Evolutionary conservation across 2,888 invertebrate genomes (phyloP).

Genomic region (Troglohyphantes excavatus): DNA sequence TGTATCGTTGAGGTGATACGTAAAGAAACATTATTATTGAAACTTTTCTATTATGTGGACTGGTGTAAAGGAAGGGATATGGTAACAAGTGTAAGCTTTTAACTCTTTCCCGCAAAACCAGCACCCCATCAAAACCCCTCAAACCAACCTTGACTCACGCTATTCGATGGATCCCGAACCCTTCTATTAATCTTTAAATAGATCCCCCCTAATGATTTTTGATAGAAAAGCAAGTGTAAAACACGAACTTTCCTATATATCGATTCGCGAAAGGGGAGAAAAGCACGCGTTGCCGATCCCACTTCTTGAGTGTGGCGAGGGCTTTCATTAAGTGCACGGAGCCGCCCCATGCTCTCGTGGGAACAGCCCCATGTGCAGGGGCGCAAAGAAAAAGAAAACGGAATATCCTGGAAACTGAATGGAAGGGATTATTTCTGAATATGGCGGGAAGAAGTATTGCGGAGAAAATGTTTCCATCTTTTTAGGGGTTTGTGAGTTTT

Average conservation of each 20-base stretch:
- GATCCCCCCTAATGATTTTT: constrained; percentile 21
- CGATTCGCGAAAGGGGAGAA: background rate
- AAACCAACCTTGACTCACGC: background rate
- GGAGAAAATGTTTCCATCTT: background rate
- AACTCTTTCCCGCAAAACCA: background rate
- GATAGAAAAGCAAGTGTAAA: constrained; percentile 1
- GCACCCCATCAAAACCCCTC: background rate
- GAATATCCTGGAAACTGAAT: constrained; percentile 8
- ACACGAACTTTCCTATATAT: constrained; percentile 20
- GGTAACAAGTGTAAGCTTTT: no score
- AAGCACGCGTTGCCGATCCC: background rate
- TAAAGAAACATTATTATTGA: no score
- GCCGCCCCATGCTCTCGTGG: constrained; percentile 39
- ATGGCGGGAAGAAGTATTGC: background rate
- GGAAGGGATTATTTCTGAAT: constrained; percentile 1
- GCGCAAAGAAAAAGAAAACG: constrained; percentile 11
- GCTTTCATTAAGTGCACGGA: constrained; percentile 23
- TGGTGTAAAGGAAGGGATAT: no score
- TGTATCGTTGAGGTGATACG: no score
- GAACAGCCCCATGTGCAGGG: constrained; percentile 27
- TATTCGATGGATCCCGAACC: background rate
- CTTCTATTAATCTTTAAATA: constrained; percentile 8
- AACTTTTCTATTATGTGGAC: no score
- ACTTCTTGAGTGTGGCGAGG: background rate
- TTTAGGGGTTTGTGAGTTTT: background rate